phyloP scores from a whole-genome alignment of 2,113 vertebrate genomes.

The Proteles cristata region DNA sequence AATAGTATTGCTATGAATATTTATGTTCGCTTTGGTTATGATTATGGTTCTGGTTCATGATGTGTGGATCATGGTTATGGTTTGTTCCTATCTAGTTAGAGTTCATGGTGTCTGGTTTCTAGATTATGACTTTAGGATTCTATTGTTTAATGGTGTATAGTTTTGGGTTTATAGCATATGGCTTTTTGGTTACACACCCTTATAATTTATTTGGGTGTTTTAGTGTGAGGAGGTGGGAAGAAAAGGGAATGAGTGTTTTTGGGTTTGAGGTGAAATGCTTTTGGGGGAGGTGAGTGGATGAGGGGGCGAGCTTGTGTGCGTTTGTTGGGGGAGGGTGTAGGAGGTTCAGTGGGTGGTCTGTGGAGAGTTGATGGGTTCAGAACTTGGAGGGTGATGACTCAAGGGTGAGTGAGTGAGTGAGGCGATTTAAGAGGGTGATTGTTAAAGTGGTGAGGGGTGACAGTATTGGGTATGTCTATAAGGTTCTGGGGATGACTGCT shows the following conservation, averaged over 20 bases:
- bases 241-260: not conserved
- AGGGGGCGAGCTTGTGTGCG: not conserved
- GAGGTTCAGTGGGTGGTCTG: too few species aligned
- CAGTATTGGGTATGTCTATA: not conserved
- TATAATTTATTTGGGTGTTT: not conserved
- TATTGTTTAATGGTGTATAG: not conserved
- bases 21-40: too few species aligned
- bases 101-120: too few species aligned
- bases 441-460: not conserved
- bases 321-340: not conserved
- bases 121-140: too few species aligned
- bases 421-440: not conserved
- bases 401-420: too few species aligned
- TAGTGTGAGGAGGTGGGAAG: not conserved
- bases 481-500: not conserved
- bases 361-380: too few species aligned
- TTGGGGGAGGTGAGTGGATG: not conserved
- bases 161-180: not conserved
- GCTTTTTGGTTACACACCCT: not conserved
- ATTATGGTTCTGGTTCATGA: too few species aligned
- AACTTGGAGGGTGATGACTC: too few species aligned
- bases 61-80: too few species aligned
- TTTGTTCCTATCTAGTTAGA: too few species aligned
- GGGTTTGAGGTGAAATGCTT: not conserved
- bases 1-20: too few species aligned